Base-by-base conservation (phyloP, 2,888 invertebrate species). In the Eilema caniola region DNA sequence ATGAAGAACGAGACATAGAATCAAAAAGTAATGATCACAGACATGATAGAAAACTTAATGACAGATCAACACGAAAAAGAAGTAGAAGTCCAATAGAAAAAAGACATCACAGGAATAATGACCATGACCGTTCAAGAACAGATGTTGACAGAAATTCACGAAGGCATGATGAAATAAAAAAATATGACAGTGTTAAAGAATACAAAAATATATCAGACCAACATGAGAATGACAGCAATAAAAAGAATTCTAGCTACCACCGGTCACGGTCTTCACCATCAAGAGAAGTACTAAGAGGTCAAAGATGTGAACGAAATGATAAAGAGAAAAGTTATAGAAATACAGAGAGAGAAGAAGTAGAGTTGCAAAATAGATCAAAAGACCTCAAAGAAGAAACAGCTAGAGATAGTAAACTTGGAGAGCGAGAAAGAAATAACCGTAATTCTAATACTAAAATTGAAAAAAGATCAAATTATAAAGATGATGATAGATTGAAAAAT, bases 41-140 rank as follows among this genome's bases (percentile, higher is more conserved):
- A 72, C 82, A 85, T 53, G 81, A 74, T 47, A 64, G 71, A 37
- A 59, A 75, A 71, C 77, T 83, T 23, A 70, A 75, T 71, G 61
- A 78, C 69, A 78, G 66, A 67, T 70, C 59, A 47, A 74, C 76
- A n/a, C 75, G 62, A 62, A 90, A 83, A 85, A 92, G 89, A 93
- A 85, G 85, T 70, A 85, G 82, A 75, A 88, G 82, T 66, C 72
- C 71, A 1, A 68, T 72, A 23, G 24, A 84, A 71, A 62, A 75
- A 72, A 77, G 69, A 65, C 70, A 73, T 72, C 62, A 64, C 7
- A 69, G 66, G 62, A 73, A 67, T 67, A 71, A 75, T 33, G 59
- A 76, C 8, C 66, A 69, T 33, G 71, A 53, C 53, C 16, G 60
- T 62, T 79, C 85, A 70, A 74, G 68, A 66, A 71, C 73, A 62